Conservation (phyloP, 2,888 invertebrate genomes). For the Pammene aurita region DNA sequence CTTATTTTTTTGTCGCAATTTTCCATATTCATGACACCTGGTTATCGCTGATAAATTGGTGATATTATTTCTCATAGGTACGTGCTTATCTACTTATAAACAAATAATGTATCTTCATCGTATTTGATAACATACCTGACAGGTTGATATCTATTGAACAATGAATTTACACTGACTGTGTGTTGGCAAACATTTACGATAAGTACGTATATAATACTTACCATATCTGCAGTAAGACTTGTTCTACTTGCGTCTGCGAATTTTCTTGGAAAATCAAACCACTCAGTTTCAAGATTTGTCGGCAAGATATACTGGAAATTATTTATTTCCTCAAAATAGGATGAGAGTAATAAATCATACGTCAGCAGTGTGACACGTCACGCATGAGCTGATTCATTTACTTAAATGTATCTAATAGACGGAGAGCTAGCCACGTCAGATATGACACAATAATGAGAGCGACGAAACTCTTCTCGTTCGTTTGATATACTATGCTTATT, state of each 20-base stretch:
- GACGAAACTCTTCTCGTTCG: too few species aligned
- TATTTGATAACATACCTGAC: slow-evolving; percentile 37
- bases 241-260: slow-evolving; percentile 9
- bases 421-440: too few species aligned
- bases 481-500: too few species aligned
- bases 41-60: slow-evolving; percentile 30
- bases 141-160: slow-evolving; percentile 37
- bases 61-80: slow-evolving; percentile 21
- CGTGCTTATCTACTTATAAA: slow-evolving; percentile 37
- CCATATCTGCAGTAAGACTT: neutral
- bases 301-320: neutral
- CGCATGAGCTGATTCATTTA: neutral
- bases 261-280: neutral
- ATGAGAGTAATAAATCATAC: neutral
- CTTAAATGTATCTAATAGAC: too few species aligned
- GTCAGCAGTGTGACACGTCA: neutral
- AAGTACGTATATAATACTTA: neutral
- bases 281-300: slow-evolving; percentile 16
- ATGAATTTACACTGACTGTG: slow-evolving; percentile 23
- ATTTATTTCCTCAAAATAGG: slow-evolving; percentile 3
- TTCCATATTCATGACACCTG: slow-evolving; percentile 13
- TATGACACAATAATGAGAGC: too few species aligned
- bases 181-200: slow-evolving; percentile 21
- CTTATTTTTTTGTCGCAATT: slow-evolving; percentile 15
- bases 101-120: slow-evolving; percentile 38